A percentile compares a stretch with the other conserved stretches of the same genome.
Evolutionary conservation across 2,113 vertebrate genomes (phyloP).

Genomic region (Ramphastos sulfuratus): DNA sequence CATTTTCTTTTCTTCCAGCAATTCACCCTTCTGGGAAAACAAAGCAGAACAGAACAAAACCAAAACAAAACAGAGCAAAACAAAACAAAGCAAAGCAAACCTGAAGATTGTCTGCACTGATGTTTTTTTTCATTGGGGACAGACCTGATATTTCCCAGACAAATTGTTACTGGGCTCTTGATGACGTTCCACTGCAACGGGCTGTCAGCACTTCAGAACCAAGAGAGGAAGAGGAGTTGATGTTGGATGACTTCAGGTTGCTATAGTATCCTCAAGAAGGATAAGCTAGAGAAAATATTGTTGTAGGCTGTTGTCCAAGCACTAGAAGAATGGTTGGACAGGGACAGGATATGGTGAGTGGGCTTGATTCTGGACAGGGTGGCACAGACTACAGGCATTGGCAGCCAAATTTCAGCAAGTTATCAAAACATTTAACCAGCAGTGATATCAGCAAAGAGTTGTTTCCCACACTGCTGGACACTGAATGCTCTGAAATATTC

Average conservation of each 20-base stretch:
- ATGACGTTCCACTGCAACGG: not conserved
- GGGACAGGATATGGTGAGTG: not conserved
- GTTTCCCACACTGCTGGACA: not conserved
- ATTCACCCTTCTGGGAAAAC: not conserved
- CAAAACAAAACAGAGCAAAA: not conserved
- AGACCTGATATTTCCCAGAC: not conserved
- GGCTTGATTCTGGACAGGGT: not conserved
- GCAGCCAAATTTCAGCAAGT: not conserved
- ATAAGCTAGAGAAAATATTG: not conserved
- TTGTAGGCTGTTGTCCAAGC: not conserved
- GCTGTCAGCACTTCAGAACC: not conserved
- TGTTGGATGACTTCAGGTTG: not conserved
- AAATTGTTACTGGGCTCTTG: accelerated
- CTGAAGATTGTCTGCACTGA: not conserved
- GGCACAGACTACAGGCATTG: not conserved
- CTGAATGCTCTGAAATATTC: not conserved
- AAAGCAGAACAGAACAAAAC: not conserved
- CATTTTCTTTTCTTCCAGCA: not conserved
- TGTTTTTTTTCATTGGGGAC: not conserved
- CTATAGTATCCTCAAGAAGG: not conserved
- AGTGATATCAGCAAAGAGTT: not conserved
- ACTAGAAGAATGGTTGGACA: not conserved
- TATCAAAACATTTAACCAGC: not conserved
- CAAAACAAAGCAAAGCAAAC: not conserved
- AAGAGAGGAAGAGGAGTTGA: not conserved